Percentiles rank a stretch among this genome's conserved stretches.
These are phyloP conservation scores for Drosophila chauvacae DNA, from an alignment of 1,140 invertebrate species.

Conservation along the genomic window DNA sequence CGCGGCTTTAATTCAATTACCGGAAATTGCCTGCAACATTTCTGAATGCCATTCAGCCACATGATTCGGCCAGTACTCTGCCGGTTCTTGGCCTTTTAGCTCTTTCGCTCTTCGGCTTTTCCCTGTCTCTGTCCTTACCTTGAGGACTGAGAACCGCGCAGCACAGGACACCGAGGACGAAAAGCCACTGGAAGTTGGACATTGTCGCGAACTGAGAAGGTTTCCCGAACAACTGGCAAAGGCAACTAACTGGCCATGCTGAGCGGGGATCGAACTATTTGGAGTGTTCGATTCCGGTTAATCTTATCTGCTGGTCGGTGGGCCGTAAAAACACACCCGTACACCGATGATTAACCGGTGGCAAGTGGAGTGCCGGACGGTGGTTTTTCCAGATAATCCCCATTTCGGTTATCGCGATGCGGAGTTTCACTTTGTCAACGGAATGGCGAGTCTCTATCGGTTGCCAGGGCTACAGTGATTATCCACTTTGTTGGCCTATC, in stretches of 20 bases:
- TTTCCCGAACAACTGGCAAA: conserved; percentile 25
- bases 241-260: conserved; percentile 21
- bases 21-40: conserved; percentile 58
- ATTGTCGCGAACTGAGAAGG: conserved; percentile 29
- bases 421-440: conserved; percentile 2
- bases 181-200: conserved; percentile 42
- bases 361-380: conserved; percentile 15
- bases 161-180: conserved; percentile 51
- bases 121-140: conserved; percentile 47
- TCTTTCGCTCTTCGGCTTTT: background rate
- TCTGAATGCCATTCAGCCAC: conserved; percentile 12
- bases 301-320: conserved; percentile 58
- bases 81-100: conserved; percentile 16
- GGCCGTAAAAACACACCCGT: conserved; percentile 44
- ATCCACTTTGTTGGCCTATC: conserved; percentile 15
- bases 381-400: conserved; percentile 45
- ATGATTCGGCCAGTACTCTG: conserved; percentile 11
- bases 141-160: conserved; percentile 44
- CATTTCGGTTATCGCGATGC: conserved; percentile 6
- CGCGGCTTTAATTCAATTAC: conserved; percentile 75
- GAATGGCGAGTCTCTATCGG: conserved; percentile 23
- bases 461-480: conserved; percentile 54
- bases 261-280: conserved; percentile 25
- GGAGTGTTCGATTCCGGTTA: conserved; percentile 56
- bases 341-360: conserved; percentile 44